Base-by-base conservation (phyloP, 2,113 vertebrate genomes). In the Percopsis transmontana region DNA sequence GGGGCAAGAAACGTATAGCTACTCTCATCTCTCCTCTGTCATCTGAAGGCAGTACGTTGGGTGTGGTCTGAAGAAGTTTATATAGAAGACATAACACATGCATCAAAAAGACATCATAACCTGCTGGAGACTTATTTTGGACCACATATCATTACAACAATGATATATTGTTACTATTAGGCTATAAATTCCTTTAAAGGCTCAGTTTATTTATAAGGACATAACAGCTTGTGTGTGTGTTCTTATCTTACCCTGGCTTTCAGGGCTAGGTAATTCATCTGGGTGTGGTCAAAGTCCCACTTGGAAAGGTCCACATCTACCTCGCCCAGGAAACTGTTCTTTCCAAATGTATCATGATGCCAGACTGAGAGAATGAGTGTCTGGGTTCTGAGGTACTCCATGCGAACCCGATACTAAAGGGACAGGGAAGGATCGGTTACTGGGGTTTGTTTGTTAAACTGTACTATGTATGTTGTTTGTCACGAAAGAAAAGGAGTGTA, bases 321-420 rank as follows among this genome's bases (percentile, higher is more conserved):
- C 86, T 99, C 95, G 0, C 97, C 97, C 58, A 99, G 91, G 77
- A 99, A 99, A 63, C 94, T 96, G 76, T 99, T 99, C 50, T 93
- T 95, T 39, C 96, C 95, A 91, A 99, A 97, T 1, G 92, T 95
- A 81, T 98, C 97, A 5, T 97, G 92, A 76, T 99, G 97, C 97
- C 97, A 99, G 41, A 96, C 95, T 0, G 97, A 98, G 62, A 99
- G 87, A 80, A 96, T 95, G 70, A 99, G 87, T 6, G 80, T 94
- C 87, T 98, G 96, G 15, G 89, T 91, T 73, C 89, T 88, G 72
- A 99, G 90, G 45, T 93, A 74, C 0, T 87, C 85, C 80, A 94
- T 94, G 77, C 92, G 93, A 58, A 96, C 90, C 83, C 95, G 96
- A 86, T 99, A 99, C 97, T 99, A 86, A 20, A 39, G 56, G 42